A percentile compares a stretch with the other conserved stretches of the same genome.
These are phyloP conservation scores for Anagrus nilaparvatae DNA, from an alignment of 1,140 invertebrate genomes.

Conservation along the genomic window DNA sequence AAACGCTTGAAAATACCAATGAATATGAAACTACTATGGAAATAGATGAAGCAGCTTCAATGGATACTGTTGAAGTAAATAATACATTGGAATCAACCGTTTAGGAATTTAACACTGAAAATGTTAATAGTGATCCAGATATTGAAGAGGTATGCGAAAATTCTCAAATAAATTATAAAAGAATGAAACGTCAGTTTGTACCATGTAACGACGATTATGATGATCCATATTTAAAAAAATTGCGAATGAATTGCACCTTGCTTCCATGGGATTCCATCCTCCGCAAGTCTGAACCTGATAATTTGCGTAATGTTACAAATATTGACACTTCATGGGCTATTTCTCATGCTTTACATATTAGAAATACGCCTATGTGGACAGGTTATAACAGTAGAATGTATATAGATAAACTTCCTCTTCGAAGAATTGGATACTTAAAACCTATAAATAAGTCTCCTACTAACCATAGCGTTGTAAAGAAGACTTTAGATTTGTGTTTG, in stretches of 20 bases:
- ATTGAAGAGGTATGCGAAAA: not conserved
- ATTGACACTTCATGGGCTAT: not conserved
- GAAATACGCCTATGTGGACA: not conserved
- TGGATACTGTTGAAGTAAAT: not conserved
- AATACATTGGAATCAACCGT: not conserved
- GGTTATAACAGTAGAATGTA: not conserved
- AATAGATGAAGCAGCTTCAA: not conserved
- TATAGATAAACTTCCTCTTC: not conserved
- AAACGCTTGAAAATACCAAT: too few relatives aligned
- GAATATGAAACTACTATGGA: too few relatives aligned
- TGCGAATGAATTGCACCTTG: not conserved
- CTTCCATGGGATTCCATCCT: not conserved
- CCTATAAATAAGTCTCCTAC: not conserved
- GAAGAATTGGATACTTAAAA: not conserved
- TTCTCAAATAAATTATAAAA: not conserved
- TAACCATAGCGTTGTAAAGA: not conserved
- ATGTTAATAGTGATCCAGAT: not conserved
- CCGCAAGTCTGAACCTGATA: not conserved
- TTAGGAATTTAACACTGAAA: too few relatives aligned
- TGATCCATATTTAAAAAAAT: not conserved
- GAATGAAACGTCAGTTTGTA: not conserved
- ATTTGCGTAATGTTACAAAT: not conserved
- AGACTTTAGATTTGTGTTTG: not conserved
- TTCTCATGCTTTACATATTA: not conserved
- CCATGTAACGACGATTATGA: not conserved